Conservation (phyloP, 2,888 invertebrate genomes). For the Protodeltote pygarga region DNA sequence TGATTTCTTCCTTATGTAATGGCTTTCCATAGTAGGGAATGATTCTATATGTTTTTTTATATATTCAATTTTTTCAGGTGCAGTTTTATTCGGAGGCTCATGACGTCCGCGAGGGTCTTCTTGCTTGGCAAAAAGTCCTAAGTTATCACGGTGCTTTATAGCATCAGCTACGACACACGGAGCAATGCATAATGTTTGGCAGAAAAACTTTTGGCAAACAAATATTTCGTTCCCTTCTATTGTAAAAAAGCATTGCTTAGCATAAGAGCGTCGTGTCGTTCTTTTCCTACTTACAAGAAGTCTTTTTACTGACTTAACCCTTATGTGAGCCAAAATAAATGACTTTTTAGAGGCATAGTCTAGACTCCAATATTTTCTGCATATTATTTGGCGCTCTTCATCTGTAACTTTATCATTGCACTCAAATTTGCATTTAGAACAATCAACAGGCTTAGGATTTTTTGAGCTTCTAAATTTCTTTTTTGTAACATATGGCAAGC, state of each 20-base stretch:
- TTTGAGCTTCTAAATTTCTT: not conserved
- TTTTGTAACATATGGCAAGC: no score
- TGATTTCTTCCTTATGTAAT: constrained; percentile 6
- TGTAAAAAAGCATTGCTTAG: not conserved
- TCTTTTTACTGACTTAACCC: no score
- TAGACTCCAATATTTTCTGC: no score
- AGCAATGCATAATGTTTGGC: constrained; percentile 1
- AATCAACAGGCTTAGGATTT: not conserved
- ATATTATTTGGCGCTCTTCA: not conserved
- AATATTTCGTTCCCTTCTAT: constrained; percentile 2
- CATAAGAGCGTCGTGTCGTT: not conserved
- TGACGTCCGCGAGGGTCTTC: constrained; percentile 3
- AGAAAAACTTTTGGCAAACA: constrained; percentile 1
- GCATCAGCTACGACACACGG: constrained; percentile 6
- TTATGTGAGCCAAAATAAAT: no score
- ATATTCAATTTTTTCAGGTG: constrained; percentile 1
- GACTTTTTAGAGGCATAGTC: no score
- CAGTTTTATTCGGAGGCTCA: constrained; percentile 10
- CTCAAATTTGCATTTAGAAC: not conserved
- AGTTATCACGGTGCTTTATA: no score
- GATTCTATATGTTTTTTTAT: constrained; percentile 17
- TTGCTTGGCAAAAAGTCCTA: no score
- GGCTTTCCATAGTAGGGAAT: constrained; percentile 10
- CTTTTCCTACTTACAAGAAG: constrained; percentile 1
- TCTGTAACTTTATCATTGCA: not conserved